phyloP scores from a whole-genome alignment of 1,140 invertebrate species.

The Doryteuthis pealeii region DNA sequence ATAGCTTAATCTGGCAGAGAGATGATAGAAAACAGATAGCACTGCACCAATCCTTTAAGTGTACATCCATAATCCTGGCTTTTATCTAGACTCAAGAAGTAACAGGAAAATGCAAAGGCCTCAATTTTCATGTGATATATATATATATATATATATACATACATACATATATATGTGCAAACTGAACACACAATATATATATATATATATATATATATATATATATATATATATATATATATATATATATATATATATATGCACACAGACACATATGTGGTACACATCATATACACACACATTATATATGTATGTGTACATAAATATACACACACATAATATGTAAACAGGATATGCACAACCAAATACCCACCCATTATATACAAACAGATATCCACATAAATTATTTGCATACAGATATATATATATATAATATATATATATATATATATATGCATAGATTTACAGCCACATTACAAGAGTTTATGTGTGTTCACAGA shows the following conservation, averaged over 20 bases:
- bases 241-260: not conserved
- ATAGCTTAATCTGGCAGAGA: too few relatives aligned
- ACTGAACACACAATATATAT: not conserved
- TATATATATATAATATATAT: constrained; percentile 4
- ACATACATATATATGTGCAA: not conserved
- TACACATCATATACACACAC: not conserved
- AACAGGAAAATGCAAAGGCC: too few relatives aligned
- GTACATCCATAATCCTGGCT: too few relatives aligned
- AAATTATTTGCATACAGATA: not conserved
- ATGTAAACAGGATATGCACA: too few relatives aligned
- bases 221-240: not conserved
- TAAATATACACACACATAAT: not conserved
- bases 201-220: not conserved
- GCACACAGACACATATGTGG: not conserved
- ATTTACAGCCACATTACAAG: not conserved
- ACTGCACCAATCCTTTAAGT: too few relatives aligned
- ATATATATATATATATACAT: not conserved
- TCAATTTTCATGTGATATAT: not conserved
- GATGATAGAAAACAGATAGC: too few relatives aligned
- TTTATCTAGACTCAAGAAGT: too few relatives aligned
- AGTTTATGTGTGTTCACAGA: too few relatives aligned
- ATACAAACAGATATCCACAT: not conserved
- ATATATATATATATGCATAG: not conserved
- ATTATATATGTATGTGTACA: not conserved
- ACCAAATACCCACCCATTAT: too few relatives aligned